Conservation (phyloP, 2,888 invertebrate genomes). For the Erebia aethiops region DNA sequence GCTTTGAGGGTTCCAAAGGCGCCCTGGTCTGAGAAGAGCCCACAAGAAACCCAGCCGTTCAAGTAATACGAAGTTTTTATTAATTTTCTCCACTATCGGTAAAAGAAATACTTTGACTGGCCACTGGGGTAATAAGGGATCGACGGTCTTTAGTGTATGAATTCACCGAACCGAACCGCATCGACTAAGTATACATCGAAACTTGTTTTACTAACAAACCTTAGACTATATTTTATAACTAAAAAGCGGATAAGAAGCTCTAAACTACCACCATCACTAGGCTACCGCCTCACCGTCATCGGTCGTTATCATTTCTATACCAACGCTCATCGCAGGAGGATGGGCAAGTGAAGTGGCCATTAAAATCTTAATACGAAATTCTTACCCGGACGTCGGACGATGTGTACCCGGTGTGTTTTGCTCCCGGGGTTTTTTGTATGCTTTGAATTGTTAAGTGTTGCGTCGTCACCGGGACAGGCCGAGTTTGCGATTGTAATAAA, state of each 20-base stretch:
- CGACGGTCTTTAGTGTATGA: too few relatives aligned
- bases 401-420: background rate
- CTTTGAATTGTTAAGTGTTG: background rate
- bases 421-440: background rate
- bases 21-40: too few relatives aligned
- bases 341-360: background rate
- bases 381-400: background rate
- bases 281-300: background rate
- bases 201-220: background rate
- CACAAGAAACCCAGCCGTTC: too few relatives aligned
- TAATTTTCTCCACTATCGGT: too few relatives aligned
- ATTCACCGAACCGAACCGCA: too few relatives aligned
- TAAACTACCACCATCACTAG: background rate
- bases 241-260: background rate
- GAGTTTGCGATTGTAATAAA: background rate
- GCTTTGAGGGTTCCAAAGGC: too few relatives aligned
- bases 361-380: background rate
- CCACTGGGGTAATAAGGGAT: too few relatives aligned
- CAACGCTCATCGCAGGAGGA: background rate
- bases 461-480: background rate
- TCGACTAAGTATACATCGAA: background rate
- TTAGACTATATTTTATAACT: background rate
- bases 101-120: too few relatives aligned
- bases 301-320: background rate
- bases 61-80: too few relatives aligned